Percentiles rank a stretch among this genome's conserved stretches.
phyloP scores from a whole-genome alignment of 2,888 invertebrate species.

The Heliconius ethilla region DNA sequence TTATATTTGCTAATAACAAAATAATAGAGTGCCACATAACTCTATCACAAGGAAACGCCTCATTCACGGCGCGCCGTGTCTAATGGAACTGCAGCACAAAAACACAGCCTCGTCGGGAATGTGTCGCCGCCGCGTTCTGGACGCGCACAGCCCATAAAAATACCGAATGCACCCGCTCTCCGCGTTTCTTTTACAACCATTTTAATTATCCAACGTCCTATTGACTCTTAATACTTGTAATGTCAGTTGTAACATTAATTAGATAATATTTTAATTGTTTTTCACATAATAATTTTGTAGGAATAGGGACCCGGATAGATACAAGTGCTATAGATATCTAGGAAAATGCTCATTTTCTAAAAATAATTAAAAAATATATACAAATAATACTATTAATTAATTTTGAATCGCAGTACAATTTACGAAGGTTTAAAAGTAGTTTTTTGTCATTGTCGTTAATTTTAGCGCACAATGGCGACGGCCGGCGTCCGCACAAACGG shows the following conservation, averaged over 20 bases:
- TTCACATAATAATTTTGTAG: no score
- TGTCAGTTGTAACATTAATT: constrained; percentile 37
- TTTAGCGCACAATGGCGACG: constrained; percentile 68
- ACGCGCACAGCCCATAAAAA: constrained; percentile 80
- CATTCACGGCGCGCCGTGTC: constrained; percentile 71
- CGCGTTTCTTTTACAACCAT: constrained; percentile 77
- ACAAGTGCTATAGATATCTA: no score
- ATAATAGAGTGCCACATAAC: constrained; percentile 70
- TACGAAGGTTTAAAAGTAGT: constrained; percentile 48
- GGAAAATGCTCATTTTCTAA: no score
- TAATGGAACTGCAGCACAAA: constrained; percentile 79
- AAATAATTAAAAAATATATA: no score
- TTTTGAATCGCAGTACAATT: constrained; percentile 38
- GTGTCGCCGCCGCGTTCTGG: constrained; percentile 78
- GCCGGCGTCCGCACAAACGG: constrained; percentile 67
- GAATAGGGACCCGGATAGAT: no score
- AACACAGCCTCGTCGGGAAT: constrained; percentile 76
- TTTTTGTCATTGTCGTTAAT: constrained; percentile 69
- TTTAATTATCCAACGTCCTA: constrained; percentile 75
- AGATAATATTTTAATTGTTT: no score
- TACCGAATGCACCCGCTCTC: constrained; percentile 67
- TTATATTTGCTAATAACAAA: background rate
- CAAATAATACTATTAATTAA: background rate
- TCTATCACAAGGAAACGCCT: constrained; percentile 78
- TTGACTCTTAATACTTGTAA: constrained; percentile 64